Percentiles rank a stretch among this genome's conserved stretches.
Evolutionary conservation across 2,797 vertebrate species (phyloP).

Genomic region (Mionectes olivaceus): DNA sequence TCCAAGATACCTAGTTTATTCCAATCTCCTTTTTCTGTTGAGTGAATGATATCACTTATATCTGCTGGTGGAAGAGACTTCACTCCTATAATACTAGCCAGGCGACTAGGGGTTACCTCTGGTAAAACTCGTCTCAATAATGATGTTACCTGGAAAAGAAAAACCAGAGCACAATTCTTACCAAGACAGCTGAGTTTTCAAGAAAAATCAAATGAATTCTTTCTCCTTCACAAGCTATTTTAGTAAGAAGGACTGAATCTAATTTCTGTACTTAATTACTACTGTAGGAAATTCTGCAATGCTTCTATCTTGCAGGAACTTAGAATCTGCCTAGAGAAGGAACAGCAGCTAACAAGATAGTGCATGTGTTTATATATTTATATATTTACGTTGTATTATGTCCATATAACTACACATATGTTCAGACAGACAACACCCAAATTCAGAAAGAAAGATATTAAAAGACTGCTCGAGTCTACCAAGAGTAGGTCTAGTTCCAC

Average conservation of each 20-base stretch:
- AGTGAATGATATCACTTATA: constrained; percentile 99
- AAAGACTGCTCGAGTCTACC: neutral
- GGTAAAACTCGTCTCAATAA: constrained; percentile 95
- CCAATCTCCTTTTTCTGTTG: constrained; percentile 98
- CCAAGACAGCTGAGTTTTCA: neutral
- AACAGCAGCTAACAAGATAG: neutral
- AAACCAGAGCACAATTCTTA: neutral
- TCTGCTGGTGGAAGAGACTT: constrained; percentile 97
- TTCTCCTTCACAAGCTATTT: neutral
- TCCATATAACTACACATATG: neutral
- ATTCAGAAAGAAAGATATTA: neutral
- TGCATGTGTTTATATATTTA: too few relatives aligned
- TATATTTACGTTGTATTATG: neutral
- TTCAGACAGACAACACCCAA: neutral
- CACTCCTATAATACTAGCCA: constrained; percentile 97
- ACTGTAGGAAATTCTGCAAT: neutral
- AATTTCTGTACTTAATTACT: neutral
- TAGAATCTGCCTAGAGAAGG: neutral
- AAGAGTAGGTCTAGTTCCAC: neutral
- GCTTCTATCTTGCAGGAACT: neutral
- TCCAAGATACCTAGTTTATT: constrained; percentile 97
- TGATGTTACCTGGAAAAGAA: constrained; percentile 89
- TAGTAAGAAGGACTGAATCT: neutral
- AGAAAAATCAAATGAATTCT: neutral
- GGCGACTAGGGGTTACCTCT: constrained; percentile 93